phyloP scores from a whole-genome alignment of 2,888 invertebrate species.

The Xestobium rufovillosum region DNA sequence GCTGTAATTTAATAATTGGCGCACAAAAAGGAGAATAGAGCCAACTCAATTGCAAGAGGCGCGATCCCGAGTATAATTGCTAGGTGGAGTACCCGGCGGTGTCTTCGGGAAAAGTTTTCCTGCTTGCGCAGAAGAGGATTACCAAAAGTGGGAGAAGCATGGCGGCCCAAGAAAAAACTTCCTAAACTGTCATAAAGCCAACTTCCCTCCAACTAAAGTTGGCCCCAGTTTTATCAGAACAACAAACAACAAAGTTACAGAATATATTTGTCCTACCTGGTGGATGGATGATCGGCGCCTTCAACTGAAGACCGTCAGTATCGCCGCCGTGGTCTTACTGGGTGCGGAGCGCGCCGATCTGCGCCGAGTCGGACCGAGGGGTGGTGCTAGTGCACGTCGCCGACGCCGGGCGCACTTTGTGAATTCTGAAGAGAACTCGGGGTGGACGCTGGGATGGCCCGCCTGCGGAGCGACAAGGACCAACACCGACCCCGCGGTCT shows the following conservation, averaged over 20 bases:
- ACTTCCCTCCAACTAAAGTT: conserved; percentile 27
- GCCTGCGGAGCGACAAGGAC: conserved; percentile 38
- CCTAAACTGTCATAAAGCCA: conserved; percentile 42
- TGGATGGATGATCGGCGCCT: conserved; percentile 24
- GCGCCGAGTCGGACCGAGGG: conserved; percentile 33
- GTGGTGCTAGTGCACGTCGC: conserved; percentile 41
- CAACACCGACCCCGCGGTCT: conserved; percentile 28
- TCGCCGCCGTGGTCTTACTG: conserved; percentile 19
- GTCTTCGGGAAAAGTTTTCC: background rate
- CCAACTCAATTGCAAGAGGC: background rate
- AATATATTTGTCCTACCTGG: conserved; percentile 34
- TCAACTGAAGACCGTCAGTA: conserved; percentile 12
- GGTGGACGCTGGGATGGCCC: conserved; percentile 40
- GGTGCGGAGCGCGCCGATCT: conserved; percentile 30
- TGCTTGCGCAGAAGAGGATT: conserved; percentile 33
- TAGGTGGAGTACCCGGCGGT: too few relatives aligned
- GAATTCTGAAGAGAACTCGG: conserved; percentile 38
- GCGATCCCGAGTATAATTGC: background rate
- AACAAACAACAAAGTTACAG: conserved; percentile 21
- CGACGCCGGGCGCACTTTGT: conserved; percentile 50
- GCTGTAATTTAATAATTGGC: conserved; percentile 34
- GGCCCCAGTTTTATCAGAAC: conserved; percentile 23
- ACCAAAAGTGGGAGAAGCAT: conserved; percentile 32
- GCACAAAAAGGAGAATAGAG: conserved; percentile 23
- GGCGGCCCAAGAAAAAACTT: conserved; percentile 40